Evolutionary conservation across 2,797 vertebrate genomes (phyloP), one percentile per base, ranked within the genome.

Genomic region (Chelmon rostratus): DNA sequence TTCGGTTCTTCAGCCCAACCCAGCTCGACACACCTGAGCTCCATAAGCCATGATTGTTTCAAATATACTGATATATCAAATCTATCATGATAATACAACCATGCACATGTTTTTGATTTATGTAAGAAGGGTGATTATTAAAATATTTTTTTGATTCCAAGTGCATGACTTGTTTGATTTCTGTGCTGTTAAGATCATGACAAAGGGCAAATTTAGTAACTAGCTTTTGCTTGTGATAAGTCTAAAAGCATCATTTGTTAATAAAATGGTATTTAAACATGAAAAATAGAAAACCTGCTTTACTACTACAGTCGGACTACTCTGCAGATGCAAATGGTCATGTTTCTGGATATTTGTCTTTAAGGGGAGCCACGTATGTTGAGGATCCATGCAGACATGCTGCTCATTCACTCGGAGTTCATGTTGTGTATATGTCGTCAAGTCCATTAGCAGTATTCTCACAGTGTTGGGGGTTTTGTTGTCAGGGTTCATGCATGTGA

Each of bases 121-220:
- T 92, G 86, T 85, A 76, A 76, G 90, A 88, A 78, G 37, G 25
- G 25, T 78, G 62, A 79, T 78, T 85, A 93, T 90, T 90, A 84
- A 94, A 91, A 82, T 62, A 49, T 49, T 77, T 79, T 89, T 78
- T 79, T 42, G 38, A 85, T 70, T 82, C 49, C n/a, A 73, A 35
- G 4, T 73, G 10, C 3, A 28, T 31, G 28, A n/a, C n/a, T n/a
- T n/a, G n/a, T n/a, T 83, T 70, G 5, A 59, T 69, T 56, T 44
- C 18, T 76, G 12, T 58, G 31, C 16, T 10, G 6, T 37, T 3
- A 40, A 28, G 11, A n/a, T 56, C 10, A 18, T 12, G 8, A 3
- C 15, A 16, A 42, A 31, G 50, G 8, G 25, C 19, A 50, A n/a
- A 1, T 7, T 37, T 40, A 10, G 13, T 1, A n/a, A n/a, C n/a